A percentile compares a stretch with the other conserved stretches of the same genome.
phyloP scores from a whole-genome alignment of 2,888 invertebrate species.

The Eueremaeus valkanovi region DNA sequence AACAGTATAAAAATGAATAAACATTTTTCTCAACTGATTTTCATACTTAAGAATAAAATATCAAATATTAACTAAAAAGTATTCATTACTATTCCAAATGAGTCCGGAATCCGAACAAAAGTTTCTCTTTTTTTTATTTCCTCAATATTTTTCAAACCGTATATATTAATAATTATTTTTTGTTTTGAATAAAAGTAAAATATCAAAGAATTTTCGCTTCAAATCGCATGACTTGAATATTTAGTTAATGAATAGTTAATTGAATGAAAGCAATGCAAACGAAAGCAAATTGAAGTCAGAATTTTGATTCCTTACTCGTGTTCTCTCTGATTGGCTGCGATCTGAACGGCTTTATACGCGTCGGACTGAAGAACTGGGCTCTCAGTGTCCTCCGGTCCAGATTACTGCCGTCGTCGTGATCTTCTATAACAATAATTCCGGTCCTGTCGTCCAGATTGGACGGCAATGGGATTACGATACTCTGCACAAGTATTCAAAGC shows the following conservation, averaged over 20 bases:
- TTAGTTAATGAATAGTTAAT: not conserved
- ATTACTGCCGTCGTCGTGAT: constrained; percentile 12
- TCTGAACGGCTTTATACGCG: not conserved
- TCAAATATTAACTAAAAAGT: not conserved
- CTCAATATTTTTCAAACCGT: not conserved
- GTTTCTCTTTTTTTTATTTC: not conserved
- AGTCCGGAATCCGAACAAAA: no score
- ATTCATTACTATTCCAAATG: no score
- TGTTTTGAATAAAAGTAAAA: not conserved
- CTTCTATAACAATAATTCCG: constrained; percentile 24
- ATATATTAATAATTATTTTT: not conserved
- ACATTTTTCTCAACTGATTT: no score
- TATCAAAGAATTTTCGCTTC: no score
- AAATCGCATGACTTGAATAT: no score
- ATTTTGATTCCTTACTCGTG: not conserved
- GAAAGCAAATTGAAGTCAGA: no score
- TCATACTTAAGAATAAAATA: no score
- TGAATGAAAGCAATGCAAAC: no score
- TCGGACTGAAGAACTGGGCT: constrained; percentile 26
- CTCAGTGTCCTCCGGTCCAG: constrained; percentile 10
- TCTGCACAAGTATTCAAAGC: no score
- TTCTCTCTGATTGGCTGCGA: not conserved
- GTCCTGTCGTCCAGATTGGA: constrained; percentile 31
- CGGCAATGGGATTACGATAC: constrained; percentile 40
- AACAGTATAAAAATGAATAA: not conserved